phyloP scores from a whole-genome alignment of 2,797 vertebrate species.

The Steatocranus sp. region DNA sequence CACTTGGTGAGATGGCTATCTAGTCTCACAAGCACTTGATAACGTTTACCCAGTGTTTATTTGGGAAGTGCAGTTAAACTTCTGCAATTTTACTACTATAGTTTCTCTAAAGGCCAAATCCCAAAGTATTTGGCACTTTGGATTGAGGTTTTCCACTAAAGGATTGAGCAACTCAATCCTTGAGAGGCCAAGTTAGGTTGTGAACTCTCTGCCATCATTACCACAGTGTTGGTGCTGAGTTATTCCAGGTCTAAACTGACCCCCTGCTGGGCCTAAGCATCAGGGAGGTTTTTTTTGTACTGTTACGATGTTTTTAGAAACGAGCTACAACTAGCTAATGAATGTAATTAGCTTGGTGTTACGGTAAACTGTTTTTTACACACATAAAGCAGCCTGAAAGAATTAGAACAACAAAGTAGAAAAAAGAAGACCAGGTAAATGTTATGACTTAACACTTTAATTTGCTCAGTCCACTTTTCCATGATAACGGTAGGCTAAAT shows the following conservation, averaged over 20 bases:
- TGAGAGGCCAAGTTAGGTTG: background rate
- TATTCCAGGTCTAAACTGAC: background rate
- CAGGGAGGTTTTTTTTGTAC: background rate
- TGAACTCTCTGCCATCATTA: background rate
- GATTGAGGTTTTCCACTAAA: no score
- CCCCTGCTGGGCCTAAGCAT: background rate
- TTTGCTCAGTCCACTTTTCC: background rate
- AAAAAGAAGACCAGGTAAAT: background rate
- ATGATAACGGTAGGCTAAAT: background rate
- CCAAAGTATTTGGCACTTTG: background rate
- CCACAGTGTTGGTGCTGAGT: background rate
- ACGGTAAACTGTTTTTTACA: background rate
- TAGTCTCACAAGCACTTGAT: background rate
- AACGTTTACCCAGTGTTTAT: background rate
- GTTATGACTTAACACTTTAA: background rate
- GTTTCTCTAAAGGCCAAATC: background rate
- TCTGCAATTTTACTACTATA: background rate
- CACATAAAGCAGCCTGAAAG: background rate
- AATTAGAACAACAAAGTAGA: background rate
- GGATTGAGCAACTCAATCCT: background rate
- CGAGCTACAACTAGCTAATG: background rate
- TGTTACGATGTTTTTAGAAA: background rate
- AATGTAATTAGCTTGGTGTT: background rate
- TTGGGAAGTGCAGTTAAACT: background rate
- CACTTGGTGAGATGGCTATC: background rate